These are phyloP conservation scores for Actinia equina DNA, from an alignment of 64 coral and sea anemone species.

Conservation along the genomic window DNA sequence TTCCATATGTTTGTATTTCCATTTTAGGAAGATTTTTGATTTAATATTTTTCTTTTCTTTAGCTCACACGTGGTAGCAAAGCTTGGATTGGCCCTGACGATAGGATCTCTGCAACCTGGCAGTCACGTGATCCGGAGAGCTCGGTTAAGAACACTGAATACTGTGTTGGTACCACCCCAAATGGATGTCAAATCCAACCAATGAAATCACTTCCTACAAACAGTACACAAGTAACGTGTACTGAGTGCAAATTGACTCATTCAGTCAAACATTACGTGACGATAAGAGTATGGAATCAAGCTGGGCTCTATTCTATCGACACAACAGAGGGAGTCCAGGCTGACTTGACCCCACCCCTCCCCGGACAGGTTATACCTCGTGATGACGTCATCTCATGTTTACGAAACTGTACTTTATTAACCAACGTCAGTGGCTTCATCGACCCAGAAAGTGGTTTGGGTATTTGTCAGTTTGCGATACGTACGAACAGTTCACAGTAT, in stretches of 20 bases:
- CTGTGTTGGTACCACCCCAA: conserved; percentile 65
- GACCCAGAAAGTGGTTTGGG: conserved; percentile 79
- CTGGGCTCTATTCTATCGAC: conserved; percentile 61
- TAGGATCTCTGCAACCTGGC: conserved; percentile 49
- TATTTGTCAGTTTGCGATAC: conserved; percentile 51
- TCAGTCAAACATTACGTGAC: conserved; percentile 63
- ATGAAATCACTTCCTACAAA: conserved; percentile 56
- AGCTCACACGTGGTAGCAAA: background rate
- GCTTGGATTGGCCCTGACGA: conserved; percentile 49
- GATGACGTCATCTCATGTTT: conserved; percentile 51
- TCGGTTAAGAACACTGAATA: conserved; percentile 69
- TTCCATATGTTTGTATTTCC: background rate
- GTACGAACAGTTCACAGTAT: conserved; percentile 14
- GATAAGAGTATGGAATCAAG: conserved; percentile 71
- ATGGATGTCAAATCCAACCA: conserved; percentile 76
- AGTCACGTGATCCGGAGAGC: conserved; percentile 71
- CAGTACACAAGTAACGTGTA: conserved; percentile 47
- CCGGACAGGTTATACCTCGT: conserved; percentile 18
- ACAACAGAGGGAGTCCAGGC: conserved; percentile 51
- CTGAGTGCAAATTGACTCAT: conserved; percentile 60
- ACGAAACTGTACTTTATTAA: conserved; percentile 39
- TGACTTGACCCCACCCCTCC: conserved; percentile 65
- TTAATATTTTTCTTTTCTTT: background rate
- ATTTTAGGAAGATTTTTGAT: background rate
- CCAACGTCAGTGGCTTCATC: conserved; percentile 51